These are phyloP conservation scores for Steinernema feltiae DNA, from an alignment of 1,140 invertebrate genomes.

Conservation along the genomic window DNA sequence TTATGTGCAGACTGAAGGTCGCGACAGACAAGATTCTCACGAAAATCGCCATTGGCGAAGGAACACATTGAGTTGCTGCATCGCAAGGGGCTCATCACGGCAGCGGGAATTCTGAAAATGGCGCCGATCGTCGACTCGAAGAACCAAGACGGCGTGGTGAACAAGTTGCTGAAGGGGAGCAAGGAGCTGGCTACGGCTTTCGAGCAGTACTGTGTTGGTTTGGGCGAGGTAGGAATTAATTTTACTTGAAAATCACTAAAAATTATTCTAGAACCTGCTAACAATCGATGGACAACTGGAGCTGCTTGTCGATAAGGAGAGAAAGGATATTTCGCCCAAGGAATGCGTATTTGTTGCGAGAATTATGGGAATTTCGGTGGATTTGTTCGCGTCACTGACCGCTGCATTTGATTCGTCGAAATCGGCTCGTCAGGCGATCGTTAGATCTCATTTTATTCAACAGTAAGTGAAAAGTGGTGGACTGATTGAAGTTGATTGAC, in stretches of 20 bases:
- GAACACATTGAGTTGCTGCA: neutral
- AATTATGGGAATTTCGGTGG: neutral
- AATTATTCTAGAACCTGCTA: neutral
- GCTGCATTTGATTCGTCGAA: neutral
- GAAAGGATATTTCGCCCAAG: neutral
- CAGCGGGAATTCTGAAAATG: neutral
- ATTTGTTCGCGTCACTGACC: neutral
- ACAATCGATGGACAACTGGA: neutral
- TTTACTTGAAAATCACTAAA: neutral
- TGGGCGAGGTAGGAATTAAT: neutral
- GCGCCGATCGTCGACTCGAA: constrained; percentile 3
- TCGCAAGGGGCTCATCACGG: neutral
- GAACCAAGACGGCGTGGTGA: neutral
- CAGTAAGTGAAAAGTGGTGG: neutral
- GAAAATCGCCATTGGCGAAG: neutral
- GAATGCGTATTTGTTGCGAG: neutral
- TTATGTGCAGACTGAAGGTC: neutral
- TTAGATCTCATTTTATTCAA: neutral
- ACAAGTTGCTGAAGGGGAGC: neutral
- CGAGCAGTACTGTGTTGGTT: neutral
- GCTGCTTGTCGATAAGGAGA: neutral
- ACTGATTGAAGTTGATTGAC: neutral
- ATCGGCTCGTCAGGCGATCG: neutral
- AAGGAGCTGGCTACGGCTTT: neutral
- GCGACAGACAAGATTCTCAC: neutral